These are phyloP conservation scores for Tethya wilhelma DNA, from an alignment of 37 sponge, comb jelly and placozoan genomes.

Conservation along the genomic window DNA sequence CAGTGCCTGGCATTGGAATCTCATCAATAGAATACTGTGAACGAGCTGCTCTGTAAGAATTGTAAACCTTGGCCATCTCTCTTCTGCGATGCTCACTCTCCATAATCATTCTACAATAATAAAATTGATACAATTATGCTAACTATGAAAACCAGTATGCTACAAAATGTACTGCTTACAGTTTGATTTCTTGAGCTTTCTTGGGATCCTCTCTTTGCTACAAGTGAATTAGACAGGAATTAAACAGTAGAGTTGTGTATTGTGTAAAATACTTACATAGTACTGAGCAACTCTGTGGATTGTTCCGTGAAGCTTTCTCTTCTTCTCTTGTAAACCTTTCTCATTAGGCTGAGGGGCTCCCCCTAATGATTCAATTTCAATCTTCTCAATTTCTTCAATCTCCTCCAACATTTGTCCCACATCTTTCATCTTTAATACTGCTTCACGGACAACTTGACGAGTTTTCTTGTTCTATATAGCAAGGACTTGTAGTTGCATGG, in stretches of 20 bases:
- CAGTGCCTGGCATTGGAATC: conserved; percentile 73
- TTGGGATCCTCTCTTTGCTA: conserved; percentile 76
- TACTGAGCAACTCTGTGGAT: conserved; percentile 63
- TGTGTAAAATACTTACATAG: conserved; percentile 65
- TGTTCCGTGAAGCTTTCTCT: conserved; percentile 74
- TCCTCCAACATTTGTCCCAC: conserved; percentile 69
- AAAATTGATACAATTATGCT: background rate
- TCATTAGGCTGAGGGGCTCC: conserved; percentile 69
- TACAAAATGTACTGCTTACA: conserved; percentile 13
- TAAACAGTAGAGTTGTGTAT: too few relatives aligned
- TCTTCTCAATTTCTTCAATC: conserved; percentile 87
- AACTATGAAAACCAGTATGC: background rate
- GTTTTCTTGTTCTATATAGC: conserved; percentile 90
- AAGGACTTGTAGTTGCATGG: too few relatives aligned
- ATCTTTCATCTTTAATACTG: conserved; percentile 87
- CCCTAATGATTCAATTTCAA: conserved; percentile 30
- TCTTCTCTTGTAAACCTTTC: conserved; percentile 89
- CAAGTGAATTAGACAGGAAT: background rate
- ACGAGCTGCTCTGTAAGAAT: conserved; percentile 61
- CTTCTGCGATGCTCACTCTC: conserved; percentile 72
- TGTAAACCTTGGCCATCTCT: conserved; percentile 61
- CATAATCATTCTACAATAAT: conserved; percentile 43
- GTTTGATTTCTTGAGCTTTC: conserved; percentile 56
- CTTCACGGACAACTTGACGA: conserved; percentile 87
- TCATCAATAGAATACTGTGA: conserved; percentile 69